phyloP scores from a whole-genome alignment of 2,113 vertebrate species.

The Antechinus stuartii region DNA sequence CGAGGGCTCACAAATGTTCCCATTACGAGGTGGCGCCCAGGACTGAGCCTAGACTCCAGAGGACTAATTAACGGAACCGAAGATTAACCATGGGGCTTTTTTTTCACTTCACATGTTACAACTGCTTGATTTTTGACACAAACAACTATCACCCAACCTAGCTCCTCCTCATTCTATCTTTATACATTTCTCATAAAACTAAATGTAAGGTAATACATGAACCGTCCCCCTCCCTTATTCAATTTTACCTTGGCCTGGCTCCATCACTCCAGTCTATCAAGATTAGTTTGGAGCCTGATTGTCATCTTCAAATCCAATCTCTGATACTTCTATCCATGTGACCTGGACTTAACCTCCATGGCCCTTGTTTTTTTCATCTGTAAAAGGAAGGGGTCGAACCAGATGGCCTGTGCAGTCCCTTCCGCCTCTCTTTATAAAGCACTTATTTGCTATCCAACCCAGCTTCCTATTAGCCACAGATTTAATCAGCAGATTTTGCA shows the following conservation, averaged over 20 bases:
- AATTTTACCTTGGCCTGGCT: not conserved
- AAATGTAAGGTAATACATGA: not conserved
- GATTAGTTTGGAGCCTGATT: not conserved
- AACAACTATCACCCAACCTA: not conserved
- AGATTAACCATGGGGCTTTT: not conserved
- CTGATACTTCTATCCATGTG: not conserved
- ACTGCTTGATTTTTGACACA: not conserved
- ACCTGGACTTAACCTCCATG: not conserved
- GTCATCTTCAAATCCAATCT: not conserved
- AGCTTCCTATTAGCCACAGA: not conserved
- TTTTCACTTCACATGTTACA: not conserved
- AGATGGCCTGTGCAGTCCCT: not conserved
- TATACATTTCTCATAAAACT: not conserved
- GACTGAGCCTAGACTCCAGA: not conserved
- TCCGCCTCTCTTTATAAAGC: not conserved
- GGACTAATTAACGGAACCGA: not conserved
- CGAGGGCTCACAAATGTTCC: rapidly evolving
- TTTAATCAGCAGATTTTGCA: not conserved
- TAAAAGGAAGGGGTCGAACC: not conserved
- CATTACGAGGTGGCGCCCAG: not conserved
- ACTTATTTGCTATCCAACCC: not conserved
- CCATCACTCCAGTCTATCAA: not conserved
- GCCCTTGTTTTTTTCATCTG: not conserved
- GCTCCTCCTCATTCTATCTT: not conserved
- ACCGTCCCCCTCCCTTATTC: not conserved